Evolutionary conservation across 2,797 vertebrate genomes (phyloP), one percentile per base, ranked within the genome.

Genomic region (Ambastaia sidthimunki): DNA sequence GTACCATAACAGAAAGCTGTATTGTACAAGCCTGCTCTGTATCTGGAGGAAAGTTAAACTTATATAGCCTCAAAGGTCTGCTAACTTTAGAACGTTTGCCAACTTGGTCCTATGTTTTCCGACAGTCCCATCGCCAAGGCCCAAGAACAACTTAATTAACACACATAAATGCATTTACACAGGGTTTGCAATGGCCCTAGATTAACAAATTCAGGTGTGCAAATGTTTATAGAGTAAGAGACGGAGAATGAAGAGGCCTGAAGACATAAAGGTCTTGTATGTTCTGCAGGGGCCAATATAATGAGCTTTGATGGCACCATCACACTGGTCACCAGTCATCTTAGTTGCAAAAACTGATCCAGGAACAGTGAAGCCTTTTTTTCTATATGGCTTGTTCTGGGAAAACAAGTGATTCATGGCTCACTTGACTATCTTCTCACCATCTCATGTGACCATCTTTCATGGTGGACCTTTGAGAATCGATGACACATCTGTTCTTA

Each of bases 331-430:
- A 72, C 47, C 21, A 7, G 23, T 72, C 47, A 71, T 78, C 21
- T 78, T 21, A 7, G 19, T 13, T 52, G 67, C 18, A 34, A 48
- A 25, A 9, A 72, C 60, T 16, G 69, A 66, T 65, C 60, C 19
- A 47, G 21, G 11, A 79, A 65, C 47, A 7, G 59, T 72, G 5
- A 65, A 28, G 44, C 23, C 44, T 41, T 34, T 65, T 65, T 12
- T 65, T 6, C 25, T 52, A 18, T 63, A 7, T 21, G 54, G 13
- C 41, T 78, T 15, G 37, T 65, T 72, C 69, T 79, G 1, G 76
- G 69, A 57, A 72, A 79, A 72, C 48, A 66, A 47, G 59, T 79
- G 70, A 79, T 44, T 79, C 77, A 79, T 55, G 69, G 18, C 28
- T 60, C 31, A 41, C 70, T 72, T 57, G 48, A 79, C 50, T 47